Evolutionary conservation across 1,140 invertebrate genomes (phyloP), one percentile per base, ranked within the genome.

Genomic region (Apis cerana): DNA sequence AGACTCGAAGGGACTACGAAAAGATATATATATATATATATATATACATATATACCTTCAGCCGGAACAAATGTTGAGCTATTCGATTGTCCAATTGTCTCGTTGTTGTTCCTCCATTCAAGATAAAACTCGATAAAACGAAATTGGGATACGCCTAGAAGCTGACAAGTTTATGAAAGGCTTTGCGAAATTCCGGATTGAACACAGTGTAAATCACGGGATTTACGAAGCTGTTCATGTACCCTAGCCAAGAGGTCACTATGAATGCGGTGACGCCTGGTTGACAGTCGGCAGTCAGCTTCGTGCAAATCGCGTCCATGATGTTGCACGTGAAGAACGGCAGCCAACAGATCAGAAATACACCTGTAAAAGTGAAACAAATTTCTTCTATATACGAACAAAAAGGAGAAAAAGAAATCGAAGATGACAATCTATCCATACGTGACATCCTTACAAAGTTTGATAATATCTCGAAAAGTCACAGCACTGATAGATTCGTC

Each of bases 131-230:
- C 12, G 27, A 21, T 17, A 61, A 10, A 17, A 23, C 48, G 69
- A 50, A 52, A 52, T n/a, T 65, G 69, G 33, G 58, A 52, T n/a
- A 65, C 72, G 64, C 61, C 79, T 88, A 94, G 68, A 93, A 84
- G 86, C 90, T 92, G 88, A 99, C 96, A 81, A 99, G 96, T 94
- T 99, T 99, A 91, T 98, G 98, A 94, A 99, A 99, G 58, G 99
- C 99, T 95, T 99, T 99, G 80, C 99, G 96, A 94, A 99, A 99
- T 94, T 99, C 99, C 8, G 98, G 97, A 95, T 99, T 99, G 95
- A 99, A 99, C 91, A 99, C 99, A 62, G 99, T 99, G 94, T 99
- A 99, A 93, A 99, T 99, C 83, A 99, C 97, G 7, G 99, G 99
- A 95, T 99, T 99, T 80, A 99, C 97, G 91, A 98, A 99, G 91